These are phyloP conservation scores for Thereva nobilitata DNA, from an alignment of 2,888 invertebrate genomes.

Conservation along the genomic window DNA sequence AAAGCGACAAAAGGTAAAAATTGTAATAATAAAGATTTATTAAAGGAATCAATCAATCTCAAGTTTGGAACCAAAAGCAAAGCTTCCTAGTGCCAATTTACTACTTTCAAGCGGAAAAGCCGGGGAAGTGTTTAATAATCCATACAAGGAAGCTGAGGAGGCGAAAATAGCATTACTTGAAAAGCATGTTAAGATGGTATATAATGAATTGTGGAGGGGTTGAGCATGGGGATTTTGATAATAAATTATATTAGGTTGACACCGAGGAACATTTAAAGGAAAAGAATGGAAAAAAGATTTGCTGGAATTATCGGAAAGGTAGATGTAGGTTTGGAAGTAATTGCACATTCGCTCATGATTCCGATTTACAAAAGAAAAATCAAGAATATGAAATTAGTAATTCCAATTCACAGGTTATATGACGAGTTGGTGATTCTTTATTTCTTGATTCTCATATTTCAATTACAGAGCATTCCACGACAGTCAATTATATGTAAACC, in stretches of 20 bases:
- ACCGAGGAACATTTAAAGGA: slow-evolving; percentile 72
- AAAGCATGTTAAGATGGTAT: slow-evolving; percentile 91
- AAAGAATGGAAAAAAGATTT: slow-evolving; percentile 86
- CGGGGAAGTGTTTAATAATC: slow-evolving; percentile 77
- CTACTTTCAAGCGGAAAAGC: slow-evolving; percentile 45
- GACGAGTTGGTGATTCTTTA: background rate
- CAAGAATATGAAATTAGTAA: background rate
- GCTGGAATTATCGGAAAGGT: slow-evolving; percentile 92
- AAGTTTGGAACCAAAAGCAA: slow-evolving; percentile 21
- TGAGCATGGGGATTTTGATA: background rate
- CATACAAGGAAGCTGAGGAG: slow-evolving; percentile 81
- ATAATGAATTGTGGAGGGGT: background rate
- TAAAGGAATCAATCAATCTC: background rate
- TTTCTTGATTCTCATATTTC: background rate
- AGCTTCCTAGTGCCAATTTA: slow-evolving; percentile 52
- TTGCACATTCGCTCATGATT: slow-evolving; percentile 90
- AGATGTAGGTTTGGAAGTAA: slow-evolving; percentile 89
- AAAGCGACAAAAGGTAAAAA: background rate
- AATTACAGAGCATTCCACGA: slow-evolving; percentile 39
- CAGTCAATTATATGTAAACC: slow-evolving; percentile 38
- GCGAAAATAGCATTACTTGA: slow-evolving; percentile 85
- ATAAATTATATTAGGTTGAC: slow-evolving; percentile 59
- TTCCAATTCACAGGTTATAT: too few species aligned
- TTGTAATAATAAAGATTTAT: background rate
- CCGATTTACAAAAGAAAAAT: slow-evolving; percentile 65